Evolutionary conservation across 2,113 vertebrate genomes (phyloP), one percentile per base, ranked within the genome.

Genomic region (Vidua chalybeata): DNA sequence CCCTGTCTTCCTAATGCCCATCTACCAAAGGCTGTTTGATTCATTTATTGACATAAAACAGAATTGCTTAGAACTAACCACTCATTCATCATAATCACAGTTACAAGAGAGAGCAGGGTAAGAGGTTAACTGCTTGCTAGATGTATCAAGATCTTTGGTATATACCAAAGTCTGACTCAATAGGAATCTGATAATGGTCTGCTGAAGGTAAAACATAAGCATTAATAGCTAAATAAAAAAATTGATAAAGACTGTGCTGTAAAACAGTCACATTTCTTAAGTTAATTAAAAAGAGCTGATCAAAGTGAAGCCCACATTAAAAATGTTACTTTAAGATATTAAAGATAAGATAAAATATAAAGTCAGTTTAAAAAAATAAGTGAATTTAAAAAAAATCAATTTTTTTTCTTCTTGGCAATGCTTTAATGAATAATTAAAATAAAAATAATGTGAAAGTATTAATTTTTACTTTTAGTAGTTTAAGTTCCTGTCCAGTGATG

Each of bases 321-420:
- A 97, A 94, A 95, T 94, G 84, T 97, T 97, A 94, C 94, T 96
- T 94, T 86, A 97, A 89, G 94, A 93, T 95, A 96, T 89, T 97
- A 96, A 97, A 96, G 82, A 94, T 73, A 91, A 97, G 88, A 94
- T 90, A 94, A 96, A 96, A 54, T 90, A 95, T 94, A 95, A 96
- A 90, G 80, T 97, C 52, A 95, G 62, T 95, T 97, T 86, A 77
- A 91, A 96, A 96, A 97, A 97, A 97, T 87, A 68, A 77, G 37
- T 46, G 72, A 13, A 13, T 91, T 96, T 52, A 17, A 6, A 19
- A 43, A 96, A 94, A 61, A 30, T 95, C 13, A 90, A 3, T 3
- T 37, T 66, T 72, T 66, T 4, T 61, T 18, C 77, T 95, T 94
- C 62, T 93, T 66, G 78, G 55, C 87, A 87, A 83, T 24, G 1